Conservation (phyloP, 2,888 invertebrate species). For the Cremastinae sp. region DNA sequence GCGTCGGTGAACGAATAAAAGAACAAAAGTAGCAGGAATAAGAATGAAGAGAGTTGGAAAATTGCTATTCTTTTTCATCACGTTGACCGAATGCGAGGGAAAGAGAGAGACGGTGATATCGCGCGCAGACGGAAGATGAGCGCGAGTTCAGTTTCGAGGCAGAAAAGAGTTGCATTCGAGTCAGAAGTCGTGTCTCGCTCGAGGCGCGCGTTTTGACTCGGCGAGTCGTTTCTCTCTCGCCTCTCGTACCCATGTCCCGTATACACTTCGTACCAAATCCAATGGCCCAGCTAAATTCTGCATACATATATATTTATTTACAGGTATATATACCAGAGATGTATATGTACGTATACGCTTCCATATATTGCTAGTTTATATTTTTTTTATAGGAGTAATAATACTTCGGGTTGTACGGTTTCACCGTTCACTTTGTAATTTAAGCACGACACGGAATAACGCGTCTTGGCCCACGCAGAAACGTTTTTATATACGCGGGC, state of each 20-base stretch:
- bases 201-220: conserved; percentile 44
- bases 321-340: conserved; percentile 20
- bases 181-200: conserved; percentile 55
- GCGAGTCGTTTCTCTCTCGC: conserved; percentile 19
- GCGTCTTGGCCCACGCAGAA: conserved; percentile 60
- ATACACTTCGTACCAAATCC: conserved; percentile 37
- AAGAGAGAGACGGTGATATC: background rate
- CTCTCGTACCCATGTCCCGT: conserved; percentile 33
- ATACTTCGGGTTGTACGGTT: conserved; percentile 51
- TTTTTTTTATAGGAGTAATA: conserved; percentile 53
- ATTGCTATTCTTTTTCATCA: conserved; percentile 58
- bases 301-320: conserved; percentile 13
- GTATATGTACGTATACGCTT: conserved; percentile 13
- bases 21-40: background rate
- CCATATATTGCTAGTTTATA: conserved; percentile 20
- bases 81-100: conserved; percentile 14
- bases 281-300: conserved; percentile 7
- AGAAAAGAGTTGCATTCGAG: conserved; percentile 47
- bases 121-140: conserved; percentile 44
- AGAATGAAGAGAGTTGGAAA: conserved; percentile 37
- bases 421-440: conserved; percentile 59
- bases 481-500: conserved; percentile 54
- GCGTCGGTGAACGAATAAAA: conserved; percentile 21
- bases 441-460: conserved; percentile 61
- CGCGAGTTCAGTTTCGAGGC: background rate